Evolutionary conservation across 2,888 invertebrate species (phyloP).

Genomic region (Callinectes sapidus): DNA sequence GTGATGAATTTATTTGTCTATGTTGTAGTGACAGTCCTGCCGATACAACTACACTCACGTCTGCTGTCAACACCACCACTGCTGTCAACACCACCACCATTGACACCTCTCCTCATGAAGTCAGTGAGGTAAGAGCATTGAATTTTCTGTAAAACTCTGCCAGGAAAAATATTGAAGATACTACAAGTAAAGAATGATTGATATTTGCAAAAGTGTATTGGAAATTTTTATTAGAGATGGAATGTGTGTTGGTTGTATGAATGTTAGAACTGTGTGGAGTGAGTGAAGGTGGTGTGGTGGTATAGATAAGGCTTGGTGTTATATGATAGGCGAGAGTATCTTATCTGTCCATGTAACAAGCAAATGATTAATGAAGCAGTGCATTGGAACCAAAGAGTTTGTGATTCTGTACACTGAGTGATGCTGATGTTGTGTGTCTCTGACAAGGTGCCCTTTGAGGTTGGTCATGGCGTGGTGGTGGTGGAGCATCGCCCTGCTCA

Average conservation of each 20-base stretch:
- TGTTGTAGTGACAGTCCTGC: not conserved
- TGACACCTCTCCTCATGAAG: not conserved
- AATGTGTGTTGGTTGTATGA: too few relatives aligned
- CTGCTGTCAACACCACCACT: not conserved
- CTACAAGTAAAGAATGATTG: too few relatives aligned
- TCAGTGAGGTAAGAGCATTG: not conserved
- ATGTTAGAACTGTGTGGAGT: too few relatives aligned
- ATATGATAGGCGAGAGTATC: too few relatives aligned
- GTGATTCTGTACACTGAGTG: not conserved
- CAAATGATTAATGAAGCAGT: not conserved
- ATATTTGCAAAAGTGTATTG: not conserved
- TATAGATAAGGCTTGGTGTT: too few relatives aligned
- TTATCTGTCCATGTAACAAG: too few relatives aligned
- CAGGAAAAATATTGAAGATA: too few relatives aligned
- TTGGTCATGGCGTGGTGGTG: not conserved
- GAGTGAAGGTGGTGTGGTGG: too few relatives aligned
- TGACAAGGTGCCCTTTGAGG: not conserved
- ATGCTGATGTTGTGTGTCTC: not conserved
- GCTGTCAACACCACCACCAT: not conserved
- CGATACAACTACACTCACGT: not conserved
- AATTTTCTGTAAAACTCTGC: too few relatives aligned
- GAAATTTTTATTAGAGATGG: too few relatives aligned
- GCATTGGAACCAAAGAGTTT: not conserved
- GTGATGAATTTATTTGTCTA: not conserved
- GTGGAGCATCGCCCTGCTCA: not conserved